Percentiles rank a stretch among this genome's conserved stretches.
These are phyloP conservation scores for Apostichopus japonicus DNA, from an alignment of 35 echinoderm and acorn worm genomes.

Conservation along the genomic window DNA sequence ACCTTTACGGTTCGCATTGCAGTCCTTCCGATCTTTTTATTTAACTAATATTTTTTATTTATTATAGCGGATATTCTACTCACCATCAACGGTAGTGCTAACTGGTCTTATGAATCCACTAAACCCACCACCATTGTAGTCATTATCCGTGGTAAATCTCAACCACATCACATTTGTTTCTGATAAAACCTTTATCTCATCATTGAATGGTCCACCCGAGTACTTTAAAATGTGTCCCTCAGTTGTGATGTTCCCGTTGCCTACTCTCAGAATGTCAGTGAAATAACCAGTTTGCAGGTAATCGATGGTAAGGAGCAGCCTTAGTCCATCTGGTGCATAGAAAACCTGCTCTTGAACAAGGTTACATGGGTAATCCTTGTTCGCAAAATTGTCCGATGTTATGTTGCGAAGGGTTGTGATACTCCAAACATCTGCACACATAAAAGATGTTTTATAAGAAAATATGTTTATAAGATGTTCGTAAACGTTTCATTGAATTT, in stretches of 20 bases:
- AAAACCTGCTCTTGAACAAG: background rate
- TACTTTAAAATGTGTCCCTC: background rate
- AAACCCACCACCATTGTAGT: background rate
- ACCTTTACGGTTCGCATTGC: background rate
- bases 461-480: too few relatives aligned
- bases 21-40: background rate
- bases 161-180: slow-evolving; percentile 13
- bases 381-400: background rate
- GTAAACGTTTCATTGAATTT: too few relatives aligned
- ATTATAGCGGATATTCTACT: background rate
- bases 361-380: background rate
- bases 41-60: background rate
- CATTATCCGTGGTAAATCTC: background rate
- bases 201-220: background rate
- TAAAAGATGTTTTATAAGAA: too few relatives aligned
- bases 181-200: slow-evolving; percentile 14
- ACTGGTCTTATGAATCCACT: background rate
- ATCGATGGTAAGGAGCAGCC: background rate
- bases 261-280: background rate
- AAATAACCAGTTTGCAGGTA: background rate
- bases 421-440: background rate
- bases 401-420: background rate
- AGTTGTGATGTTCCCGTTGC: background rate
- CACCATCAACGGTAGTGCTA: background rate
- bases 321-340: background rate